Evolutionary conservation across 2,888 invertebrate species (phyloP), one percentile per base, ranked within the genome.

Genomic region (Cantharis flavilabris): DNA sequence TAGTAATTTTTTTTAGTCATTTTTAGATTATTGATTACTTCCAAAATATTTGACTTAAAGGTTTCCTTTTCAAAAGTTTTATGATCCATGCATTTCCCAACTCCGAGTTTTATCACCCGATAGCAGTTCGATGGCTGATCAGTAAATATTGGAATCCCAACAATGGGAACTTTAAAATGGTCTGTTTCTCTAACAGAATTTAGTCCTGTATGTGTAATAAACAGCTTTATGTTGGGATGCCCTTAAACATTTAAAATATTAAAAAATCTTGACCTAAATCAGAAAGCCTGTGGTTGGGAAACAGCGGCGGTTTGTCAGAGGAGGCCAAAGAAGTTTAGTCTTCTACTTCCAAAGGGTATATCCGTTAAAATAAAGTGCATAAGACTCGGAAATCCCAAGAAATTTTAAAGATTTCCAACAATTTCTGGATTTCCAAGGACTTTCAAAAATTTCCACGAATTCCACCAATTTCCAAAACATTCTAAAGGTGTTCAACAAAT

Each of bases 61-160:
- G 77, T n/a, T 2, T 84, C 80, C 49, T 85, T 84, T 9, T 83
- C 84, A 0, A 88, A 49, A 0, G 84, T 81, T 13, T 85, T 82
- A 14, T 86, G 80, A 11, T 87, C 84, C 0, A 89, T n/a, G 3
- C 88, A 88, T 23, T 88, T 84, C 4, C 84, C 84, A 3, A 23
- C n/a, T 23, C 23, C 23, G 11, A n/a, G n/a, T 67, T 26, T 26
- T n/a, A 18, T 23, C 65, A 20, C 4, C n/a, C 49, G 49, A 49
- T 0, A 2, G n/a, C n/a, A 49, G 1, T 1, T 49, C 28, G 49
- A 2, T 3, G 49, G 49, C 3, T 49, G 49, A 49, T 49, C 49
- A 3, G 49, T n/a, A 49, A 49, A 49, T 49, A 49, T n/a, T 49
- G 49, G 49, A 1, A 49, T n/a, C 3, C 49, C 49, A 49, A 49